Conservation (phyloP, 37 sponge, comb jelly and placozoan species). For the Lycopodina hypogea region DNA sequence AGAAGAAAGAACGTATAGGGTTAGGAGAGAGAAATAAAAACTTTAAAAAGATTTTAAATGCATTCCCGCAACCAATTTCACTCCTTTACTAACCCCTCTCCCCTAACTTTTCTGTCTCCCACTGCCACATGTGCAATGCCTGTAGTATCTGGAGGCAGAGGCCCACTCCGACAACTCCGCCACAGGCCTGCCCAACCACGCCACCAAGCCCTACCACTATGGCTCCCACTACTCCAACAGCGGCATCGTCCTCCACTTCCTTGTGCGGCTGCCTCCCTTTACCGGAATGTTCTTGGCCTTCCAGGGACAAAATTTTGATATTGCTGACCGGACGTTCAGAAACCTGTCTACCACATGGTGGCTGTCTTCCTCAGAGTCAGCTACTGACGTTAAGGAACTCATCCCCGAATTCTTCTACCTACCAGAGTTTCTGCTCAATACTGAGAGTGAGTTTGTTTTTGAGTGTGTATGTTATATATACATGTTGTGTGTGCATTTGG, state of each 20-base stretch:
- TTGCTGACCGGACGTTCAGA: constrained; percentile 96
- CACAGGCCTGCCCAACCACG: constrained; percentile 36
- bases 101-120: too few species aligned
- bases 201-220: constrained; percentile 93
- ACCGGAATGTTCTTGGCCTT: constrained; percentile 94
- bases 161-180: constrained; percentile 4
- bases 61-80: too few species aligned
- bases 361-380: constrained; percentile 84
- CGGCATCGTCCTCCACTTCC: constrained; percentile 94
- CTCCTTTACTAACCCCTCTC: too few species aligned
- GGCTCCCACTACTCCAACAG: constrained; percentile 99
- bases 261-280: constrained; percentile 94
- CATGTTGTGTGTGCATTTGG: neutral
- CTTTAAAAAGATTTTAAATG: too few species aligned
- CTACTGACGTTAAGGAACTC: constrained; percentile 95
- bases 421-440: constrained; percentile 91
- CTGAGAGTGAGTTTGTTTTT: constrained; percentile 55
- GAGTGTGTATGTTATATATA: neutral
- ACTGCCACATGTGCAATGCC: constrained; percentile 21
- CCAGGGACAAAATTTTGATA: constrained; percentile 94
- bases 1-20: neutral
- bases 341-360: constrained; percentile 88
- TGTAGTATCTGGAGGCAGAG: constrained; percentile 60
- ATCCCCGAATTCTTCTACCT: constrained; percentile 99
- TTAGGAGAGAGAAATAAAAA: too few species aligned